These are phyloP conservation scores for Acestrorhynchus altus DNA, from an alignment of 2,797 vertebrate genomes.

Conservation along the genomic window DNA sequence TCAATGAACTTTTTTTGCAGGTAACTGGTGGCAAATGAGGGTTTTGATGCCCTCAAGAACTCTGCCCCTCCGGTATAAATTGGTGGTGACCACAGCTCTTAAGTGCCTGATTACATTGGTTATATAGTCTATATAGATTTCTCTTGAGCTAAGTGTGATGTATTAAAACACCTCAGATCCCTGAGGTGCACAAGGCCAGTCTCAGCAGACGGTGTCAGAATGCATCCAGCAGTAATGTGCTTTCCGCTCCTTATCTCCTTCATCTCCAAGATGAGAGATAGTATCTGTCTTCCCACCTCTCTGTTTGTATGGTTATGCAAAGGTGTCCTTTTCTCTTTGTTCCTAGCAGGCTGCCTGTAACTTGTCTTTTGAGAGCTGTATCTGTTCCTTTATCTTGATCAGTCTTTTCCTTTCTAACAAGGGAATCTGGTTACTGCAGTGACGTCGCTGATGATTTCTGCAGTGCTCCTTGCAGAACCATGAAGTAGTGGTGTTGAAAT, in stretches of 20 bases:
- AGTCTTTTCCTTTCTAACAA: slow-evolving; percentile 3
- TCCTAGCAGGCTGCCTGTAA: neutral
- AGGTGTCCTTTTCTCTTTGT: neutral
- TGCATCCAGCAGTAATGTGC: neutral
- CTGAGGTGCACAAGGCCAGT: neutral
- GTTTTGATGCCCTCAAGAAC: neutral
- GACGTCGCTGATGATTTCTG: slow-evolving; percentile 14
- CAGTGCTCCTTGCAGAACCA: slow-evolving; percentile 11
- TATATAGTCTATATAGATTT: neutral
- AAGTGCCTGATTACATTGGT: neutral
- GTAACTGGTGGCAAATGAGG: too few relatives aligned
- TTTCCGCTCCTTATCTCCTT: neutral
- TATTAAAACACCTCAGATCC: neutral
- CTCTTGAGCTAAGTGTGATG: neutral
- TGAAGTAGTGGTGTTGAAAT: slow-evolving; percentile 19
- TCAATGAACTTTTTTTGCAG: too few relatives aligned
- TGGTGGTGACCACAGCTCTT: slow-evolving; percentile 12
- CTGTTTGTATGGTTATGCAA: slow-evolving; percentile 9
- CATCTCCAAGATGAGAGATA: slow-evolving; percentile 28
- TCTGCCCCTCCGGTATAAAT: slow-evolving; percentile 8
- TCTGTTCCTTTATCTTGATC: slow-evolving; percentile 7
- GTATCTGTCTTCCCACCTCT: slow-evolving; percentile 13
- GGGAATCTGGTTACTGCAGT: neutral
- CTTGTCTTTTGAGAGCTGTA: neutral
- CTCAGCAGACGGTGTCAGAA: neutral